A percentile compares a stretch with the other conserved stretches of the same genome.
Evolutionary conservation across 2,797 vertebrate genomes (phyloP).

Genomic region (Bryconaethiops microstoma): DNA sequence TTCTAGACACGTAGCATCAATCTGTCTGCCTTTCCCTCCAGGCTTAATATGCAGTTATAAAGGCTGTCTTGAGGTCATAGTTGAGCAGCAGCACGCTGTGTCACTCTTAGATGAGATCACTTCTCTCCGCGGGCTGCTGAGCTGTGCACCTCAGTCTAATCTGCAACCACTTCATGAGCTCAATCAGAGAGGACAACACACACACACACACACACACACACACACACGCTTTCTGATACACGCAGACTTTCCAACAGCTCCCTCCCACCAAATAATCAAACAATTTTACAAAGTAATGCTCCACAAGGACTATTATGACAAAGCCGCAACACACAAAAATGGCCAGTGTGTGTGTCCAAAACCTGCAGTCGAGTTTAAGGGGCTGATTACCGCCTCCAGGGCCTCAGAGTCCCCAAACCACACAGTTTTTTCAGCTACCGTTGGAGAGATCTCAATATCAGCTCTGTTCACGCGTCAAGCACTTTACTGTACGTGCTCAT

Average conservation of each 20-base stretch:
- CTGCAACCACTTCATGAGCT: constrained; percentile 66
- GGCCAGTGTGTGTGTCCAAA: constrained; percentile 37
- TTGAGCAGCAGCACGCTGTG: constrained; percentile 66
- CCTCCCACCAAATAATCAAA: constrained; percentile 46
- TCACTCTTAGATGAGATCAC: constrained; percentile 77
- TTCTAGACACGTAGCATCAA: constrained; percentile 62
- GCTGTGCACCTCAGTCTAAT: constrained; percentile 78
- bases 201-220: constrained; percentile 32
- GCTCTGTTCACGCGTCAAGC: constrained; percentile 7
- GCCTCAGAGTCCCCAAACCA: constrained; percentile 26
- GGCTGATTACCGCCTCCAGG: constrained; percentile 32
- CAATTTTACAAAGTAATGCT: constrained; percentile 40
- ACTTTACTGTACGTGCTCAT: constrained; percentile 37
- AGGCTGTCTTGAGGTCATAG: constrained; percentile 75
- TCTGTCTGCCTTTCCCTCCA: constrained; percentile 67
- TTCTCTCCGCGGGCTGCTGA: constrained; percentile 73
- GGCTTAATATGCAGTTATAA: constrained; percentile 71
- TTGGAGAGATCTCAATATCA: constrained; percentile 21
- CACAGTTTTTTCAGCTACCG: constrained; percentile 42
- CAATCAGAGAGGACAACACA: constrained; percentile 35
- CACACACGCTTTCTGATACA: constrained; percentile 16
- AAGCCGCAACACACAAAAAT: constrained; percentile 48
- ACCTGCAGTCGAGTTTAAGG: constrained; percentile 41
- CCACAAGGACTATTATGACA: constrained; percentile 37
- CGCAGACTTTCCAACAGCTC: constrained; percentile 27